Conservation (phyloP, 2,888 invertebrate genomes). For the Apamea epomidion region DNA sequence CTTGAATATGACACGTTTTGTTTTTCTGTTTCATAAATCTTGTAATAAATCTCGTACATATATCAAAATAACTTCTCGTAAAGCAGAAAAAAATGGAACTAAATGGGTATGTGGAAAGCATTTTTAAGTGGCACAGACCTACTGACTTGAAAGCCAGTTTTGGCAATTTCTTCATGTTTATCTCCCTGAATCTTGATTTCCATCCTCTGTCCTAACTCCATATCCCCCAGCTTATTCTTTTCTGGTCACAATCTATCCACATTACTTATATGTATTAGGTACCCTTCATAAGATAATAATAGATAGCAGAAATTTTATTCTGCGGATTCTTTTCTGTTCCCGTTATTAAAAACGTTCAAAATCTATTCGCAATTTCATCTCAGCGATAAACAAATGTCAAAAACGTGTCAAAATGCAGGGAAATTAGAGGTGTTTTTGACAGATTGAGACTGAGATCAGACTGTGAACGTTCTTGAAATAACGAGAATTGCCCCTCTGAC, state of each 20-base stretch:
- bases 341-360: no score
- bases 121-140: neutral
- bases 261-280: neutral
- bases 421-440: no score
- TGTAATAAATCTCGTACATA: neutral
- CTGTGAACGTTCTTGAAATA: no score
- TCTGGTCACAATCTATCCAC: neutral
- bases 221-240: neutral
- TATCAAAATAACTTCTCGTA: neutral
- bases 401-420: no score
- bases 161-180: neutral
- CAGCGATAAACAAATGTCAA: no score
- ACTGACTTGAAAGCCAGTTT: no score
- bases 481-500: no score
- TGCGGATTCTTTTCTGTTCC: neutral
- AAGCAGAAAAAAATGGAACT: neutral
- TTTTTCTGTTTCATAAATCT: neutral
- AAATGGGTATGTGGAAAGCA: no score
- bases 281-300: neutral
- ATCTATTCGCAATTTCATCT: no score
- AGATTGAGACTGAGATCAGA: no score
- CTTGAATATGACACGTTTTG: slow-evolving; percentile 23
- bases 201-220: neutral
- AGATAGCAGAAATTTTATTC: neutral
- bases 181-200: accelerated